Evolutionary conservation across 2,888 invertebrate species (phyloP), one percentile per base, ranked within the genome.

Genomic region (Drosophila gaucha): DNA sequence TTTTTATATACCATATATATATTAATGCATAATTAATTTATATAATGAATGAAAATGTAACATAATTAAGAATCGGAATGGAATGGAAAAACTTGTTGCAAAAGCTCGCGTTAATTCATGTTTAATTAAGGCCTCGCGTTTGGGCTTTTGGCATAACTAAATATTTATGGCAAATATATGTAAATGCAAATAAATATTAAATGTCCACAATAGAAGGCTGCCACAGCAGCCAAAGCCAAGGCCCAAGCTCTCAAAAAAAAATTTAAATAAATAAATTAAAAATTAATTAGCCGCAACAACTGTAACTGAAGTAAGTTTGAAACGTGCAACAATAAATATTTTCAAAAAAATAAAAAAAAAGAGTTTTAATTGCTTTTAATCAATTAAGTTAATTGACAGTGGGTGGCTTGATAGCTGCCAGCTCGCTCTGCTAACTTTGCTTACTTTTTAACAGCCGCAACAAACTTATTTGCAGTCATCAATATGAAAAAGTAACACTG

Each of bases 301-400:
- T 76, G 80, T 80, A 67, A 59, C 73, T 78, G 76, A 85, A 67
- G 74, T 69, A 80, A 70, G 80, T 86, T 77, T 58, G 78, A 86
- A 80, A 80, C 87, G 80, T 68, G 84, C 86, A 80, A 80, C 80
- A 80, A 80, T 80, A 80, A 86, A 79, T 59, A 86, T 84, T 80
- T 80, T 77, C 78, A 77, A 83, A 84, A 65, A 80, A 74, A 57
- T 68, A 26, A 33, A 6, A 4, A 6, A 28, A 26, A 18, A n/a
- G n/a, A n/a, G n/a, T 16, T 18, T 30, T 44, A 44, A 20, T 46
- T 46, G 20, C 0, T 44, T 30, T 44, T 20, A 2, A 44, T 18
- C 16, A 9, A 24, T 14, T 24, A 9, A 24, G 9, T 24, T 6
- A 22, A 18, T 12, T 20, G 20, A 20, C 6, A 36, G 3, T 18